Percentiles rank a stretch among this genome's conserved stretches.
Evolutionary conservation across 2,797 vertebrate genomes (phyloP).

Genomic region (Poecile montanus): DNA sequence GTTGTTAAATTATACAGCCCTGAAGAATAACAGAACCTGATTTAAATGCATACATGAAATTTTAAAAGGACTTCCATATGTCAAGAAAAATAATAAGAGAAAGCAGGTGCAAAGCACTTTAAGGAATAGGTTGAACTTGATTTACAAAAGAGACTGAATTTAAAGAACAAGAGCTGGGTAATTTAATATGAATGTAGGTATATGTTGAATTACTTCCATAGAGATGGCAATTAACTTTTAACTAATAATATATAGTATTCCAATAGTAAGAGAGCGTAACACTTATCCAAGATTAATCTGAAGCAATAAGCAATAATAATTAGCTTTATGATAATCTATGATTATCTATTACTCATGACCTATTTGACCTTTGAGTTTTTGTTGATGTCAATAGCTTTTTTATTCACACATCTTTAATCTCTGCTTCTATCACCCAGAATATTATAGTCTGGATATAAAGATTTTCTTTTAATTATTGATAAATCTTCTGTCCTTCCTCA

Average conservation of each 20-base stretch:
- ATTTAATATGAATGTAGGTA: not conserved
- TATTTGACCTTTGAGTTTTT: conserved; percentile 17
- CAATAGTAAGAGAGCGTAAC: not conserved
- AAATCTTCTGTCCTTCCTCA: not conserved
- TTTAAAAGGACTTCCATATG: not conserved
- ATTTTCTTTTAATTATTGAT: not conserved
- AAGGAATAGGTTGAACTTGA: not conserved
- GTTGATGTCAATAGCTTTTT: not conserved
- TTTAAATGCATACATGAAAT: not conserved
- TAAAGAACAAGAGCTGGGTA: not conserved
- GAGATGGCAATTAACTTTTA: not conserved
- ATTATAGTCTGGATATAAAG: not conserved
- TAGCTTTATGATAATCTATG: not conserved
- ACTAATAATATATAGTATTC: not conserved
- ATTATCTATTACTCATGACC: not conserved
- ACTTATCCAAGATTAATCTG: not conserved
- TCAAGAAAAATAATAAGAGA: not conserved
- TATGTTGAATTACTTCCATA: not conserved
- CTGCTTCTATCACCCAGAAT: not conserved
- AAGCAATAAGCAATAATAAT: not conserved
- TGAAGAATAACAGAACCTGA: not conserved
- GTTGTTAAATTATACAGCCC: not conserved
- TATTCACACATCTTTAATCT: not conserved
- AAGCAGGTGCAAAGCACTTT: not conserved
- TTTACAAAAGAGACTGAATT: not conserved